Conservation (phyloP, 2,888 invertebrate species). For the Anthophora plumipes region DNA sequence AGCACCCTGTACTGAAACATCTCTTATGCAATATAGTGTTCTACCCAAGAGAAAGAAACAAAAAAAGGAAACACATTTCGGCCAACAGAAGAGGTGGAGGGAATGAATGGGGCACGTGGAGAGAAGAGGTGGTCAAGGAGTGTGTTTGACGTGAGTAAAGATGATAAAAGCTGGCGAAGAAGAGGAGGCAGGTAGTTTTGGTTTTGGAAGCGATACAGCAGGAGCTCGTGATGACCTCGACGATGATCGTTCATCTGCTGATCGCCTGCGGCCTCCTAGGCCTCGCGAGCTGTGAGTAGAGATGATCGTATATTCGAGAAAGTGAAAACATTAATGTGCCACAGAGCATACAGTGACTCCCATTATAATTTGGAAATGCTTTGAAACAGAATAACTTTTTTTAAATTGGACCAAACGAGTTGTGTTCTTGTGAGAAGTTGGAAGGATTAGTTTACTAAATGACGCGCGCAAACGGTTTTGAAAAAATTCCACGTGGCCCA, state of each 20-base stretch:
- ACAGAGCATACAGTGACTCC: too few species aligned
- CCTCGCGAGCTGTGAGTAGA: conserved; percentile 70
- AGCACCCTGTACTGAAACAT: too few species aligned
- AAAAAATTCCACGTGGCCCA: too few species aligned
- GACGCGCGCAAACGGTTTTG: too few species aligned
- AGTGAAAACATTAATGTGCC: conserved; percentile 24
- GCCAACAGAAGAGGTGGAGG: background rate
- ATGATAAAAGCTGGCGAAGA: conserved; percentile 77
- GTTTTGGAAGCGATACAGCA: conserved; percentile 69
- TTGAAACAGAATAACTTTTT: too few species aligned
- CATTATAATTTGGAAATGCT: too few species aligned
- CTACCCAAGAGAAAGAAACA: background rate
- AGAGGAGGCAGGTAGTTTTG: conserved; percentile 71
- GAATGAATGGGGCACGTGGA: background rate
- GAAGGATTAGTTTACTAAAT: too few species aligned
- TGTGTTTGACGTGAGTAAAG: conserved; percentile 53
- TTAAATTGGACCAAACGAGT: too few species aligned
- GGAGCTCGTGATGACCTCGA: conserved; percentile 68
- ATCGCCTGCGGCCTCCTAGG: conserved; percentile 68
- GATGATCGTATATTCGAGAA: conserved; percentile 19
- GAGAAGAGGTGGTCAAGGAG: background rate
- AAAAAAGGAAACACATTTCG: too few species aligned
- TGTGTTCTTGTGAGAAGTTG: too few species aligned
- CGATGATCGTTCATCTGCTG: conserved; percentile 60
- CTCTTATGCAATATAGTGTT: background rate